Conservation (phyloP, 2,797 vertebrate genomes). For the Clarias platycephalus region DNA sequence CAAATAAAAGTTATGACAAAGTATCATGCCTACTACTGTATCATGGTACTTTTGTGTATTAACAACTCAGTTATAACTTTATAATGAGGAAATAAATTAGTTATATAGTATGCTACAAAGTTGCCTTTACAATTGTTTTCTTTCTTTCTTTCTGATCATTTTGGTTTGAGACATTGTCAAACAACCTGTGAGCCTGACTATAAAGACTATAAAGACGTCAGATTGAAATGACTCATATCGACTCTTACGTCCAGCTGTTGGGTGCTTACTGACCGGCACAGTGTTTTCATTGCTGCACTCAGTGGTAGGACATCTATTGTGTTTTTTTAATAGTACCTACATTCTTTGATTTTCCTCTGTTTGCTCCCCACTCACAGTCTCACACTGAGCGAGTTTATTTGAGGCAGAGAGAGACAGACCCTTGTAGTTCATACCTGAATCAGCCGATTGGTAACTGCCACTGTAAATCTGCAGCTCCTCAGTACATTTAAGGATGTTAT, state of each 20-base stretch:
- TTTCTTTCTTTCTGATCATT: neutral
- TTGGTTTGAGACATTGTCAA: neutral
- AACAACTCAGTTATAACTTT: neutral
- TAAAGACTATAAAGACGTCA: slow-evolving; percentile 14
- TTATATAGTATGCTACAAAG: neutral
- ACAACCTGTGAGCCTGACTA: neutral
- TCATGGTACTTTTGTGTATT: neutral
- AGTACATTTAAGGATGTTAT: neutral
- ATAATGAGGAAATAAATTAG: neutral
- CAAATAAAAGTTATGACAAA: neutral
- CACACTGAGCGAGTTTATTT: slow-evolving; percentile 23
- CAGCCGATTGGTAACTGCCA: neutral
- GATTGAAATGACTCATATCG: slow-evolving; percentile 21
- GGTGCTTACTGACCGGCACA: slow-evolving; percentile 22
- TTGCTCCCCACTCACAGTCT: neutral
- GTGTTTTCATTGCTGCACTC: slow-evolving; percentile 8
- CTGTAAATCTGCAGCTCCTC: slow-evolving; percentile 2
- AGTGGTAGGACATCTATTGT: slow-evolving; percentile 29
- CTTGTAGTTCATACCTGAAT: slow-evolving; percentile 9
- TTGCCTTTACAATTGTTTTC: neutral
- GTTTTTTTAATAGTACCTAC: slow-evolving; percentile 13
- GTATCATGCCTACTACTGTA: too few relatives aligned
- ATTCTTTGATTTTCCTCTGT: slow-evolving; percentile 31
- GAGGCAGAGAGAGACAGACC: neutral
- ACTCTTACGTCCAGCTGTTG: neutral